Conservation (phyloP, 2,888 invertebrate species). For the Troglohyphantes excavatus region DNA sequence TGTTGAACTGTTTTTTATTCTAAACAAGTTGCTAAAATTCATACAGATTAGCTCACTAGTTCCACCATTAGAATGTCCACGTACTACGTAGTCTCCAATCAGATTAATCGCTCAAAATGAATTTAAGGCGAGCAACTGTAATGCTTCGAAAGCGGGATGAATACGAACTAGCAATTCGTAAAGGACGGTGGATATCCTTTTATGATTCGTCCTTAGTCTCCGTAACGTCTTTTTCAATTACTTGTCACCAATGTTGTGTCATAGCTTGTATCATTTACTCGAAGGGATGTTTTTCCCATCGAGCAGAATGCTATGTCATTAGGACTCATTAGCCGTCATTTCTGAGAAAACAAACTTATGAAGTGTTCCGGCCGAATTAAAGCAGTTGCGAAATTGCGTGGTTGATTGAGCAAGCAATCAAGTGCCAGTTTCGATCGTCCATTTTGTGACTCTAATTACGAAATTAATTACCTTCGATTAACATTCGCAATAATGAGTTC, state of each 20-base stretch:
- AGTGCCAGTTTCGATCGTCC: neutral
- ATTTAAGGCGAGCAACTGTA: no score
- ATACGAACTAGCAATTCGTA: no score
- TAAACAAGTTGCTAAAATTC: no score
- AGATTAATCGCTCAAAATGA: no score
- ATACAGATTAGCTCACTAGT: no score
- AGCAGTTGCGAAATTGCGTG: neutral
- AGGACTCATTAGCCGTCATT: neutral
- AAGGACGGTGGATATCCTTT: neutral
- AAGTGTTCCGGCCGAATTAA: constrained; percentile 1
- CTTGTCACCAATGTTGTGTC: neutral
- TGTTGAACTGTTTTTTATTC: no score
- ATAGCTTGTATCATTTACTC: neutral
- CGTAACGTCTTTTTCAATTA: neutral
- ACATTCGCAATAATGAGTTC: no score
- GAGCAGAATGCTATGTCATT: constrained; percentile 5
- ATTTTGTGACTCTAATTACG: neutral
- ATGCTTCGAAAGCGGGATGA: no score
- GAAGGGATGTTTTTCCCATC: neutral
- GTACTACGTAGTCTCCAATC: no score
- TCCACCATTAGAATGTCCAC: no score
- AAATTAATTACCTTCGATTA: neutral
- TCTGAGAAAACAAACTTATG: neutral
- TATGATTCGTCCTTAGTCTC: neutral
- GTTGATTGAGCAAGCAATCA: neutral